A percentile compares a stretch with the other conserved stretches of the same genome.
Evolutionary conservation across 2,113 vertebrate species (phyloP).

Genomic region (Hypocryptadius cinnamomeus): DNA sequence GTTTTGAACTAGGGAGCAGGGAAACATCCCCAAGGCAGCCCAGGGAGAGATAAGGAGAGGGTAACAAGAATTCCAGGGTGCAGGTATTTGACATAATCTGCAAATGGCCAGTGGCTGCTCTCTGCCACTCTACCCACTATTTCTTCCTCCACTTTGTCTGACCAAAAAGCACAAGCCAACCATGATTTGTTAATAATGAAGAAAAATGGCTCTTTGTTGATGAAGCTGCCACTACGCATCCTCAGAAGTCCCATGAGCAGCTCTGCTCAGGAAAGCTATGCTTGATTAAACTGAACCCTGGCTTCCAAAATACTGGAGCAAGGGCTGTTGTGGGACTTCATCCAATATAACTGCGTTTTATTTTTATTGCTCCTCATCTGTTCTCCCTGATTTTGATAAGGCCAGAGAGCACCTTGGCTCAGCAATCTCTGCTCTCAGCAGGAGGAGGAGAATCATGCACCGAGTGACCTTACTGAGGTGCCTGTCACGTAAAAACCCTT

Average conservation of each 20-base stretch:
- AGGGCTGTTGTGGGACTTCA: not conserved
- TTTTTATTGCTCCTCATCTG: not conserved
- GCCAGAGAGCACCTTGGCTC: not conserved
- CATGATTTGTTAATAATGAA: not conserved
- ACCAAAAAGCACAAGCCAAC: not conserved
- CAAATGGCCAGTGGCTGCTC: not conserved
- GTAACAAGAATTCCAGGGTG: not conserved
- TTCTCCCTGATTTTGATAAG: not conserved
- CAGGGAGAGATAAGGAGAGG: not conserved
- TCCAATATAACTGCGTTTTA: not conserved
- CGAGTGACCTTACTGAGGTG: not conserved
- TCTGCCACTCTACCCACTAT: not conserved
- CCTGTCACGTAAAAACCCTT: not conserved
- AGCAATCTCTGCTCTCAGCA: not conserved
- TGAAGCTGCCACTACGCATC: rapidly evolving
- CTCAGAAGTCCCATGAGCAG: not conserved
- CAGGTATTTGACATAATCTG: not conserved
- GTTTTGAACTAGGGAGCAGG: rapidly evolving
- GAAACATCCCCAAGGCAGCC: not conserved
- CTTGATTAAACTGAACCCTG: not conserved
- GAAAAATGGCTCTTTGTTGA: not conserved
- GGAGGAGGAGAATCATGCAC: not conserved
- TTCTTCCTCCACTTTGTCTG: not conserved
- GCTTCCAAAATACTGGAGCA: not conserved
- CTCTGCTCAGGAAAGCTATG: not conserved